Evolutionary conservation across 2,113 vertebrate species (phyloP), one percentile per base, ranked within the genome.

Genomic region (Neolamprologus kungweensis): DNA sequence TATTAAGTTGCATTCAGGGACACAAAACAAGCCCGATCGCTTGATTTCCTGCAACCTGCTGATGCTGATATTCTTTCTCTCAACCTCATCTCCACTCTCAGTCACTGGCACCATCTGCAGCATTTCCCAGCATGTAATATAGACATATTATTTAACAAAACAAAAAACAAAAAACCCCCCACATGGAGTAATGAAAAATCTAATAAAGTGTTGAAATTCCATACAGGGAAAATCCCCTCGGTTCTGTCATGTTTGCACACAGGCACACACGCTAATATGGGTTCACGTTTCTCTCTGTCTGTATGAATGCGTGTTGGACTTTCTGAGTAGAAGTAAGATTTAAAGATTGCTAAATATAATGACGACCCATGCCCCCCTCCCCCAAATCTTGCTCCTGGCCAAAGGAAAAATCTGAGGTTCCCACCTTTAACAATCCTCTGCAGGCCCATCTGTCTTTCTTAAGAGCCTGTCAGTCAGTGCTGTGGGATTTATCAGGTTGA

Each of bases 361-460:
- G 33, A n/a, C 19, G 90, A 91, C 86, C 89, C 81, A 13, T 9
- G 1, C 42, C 80, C 84, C 21, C 37, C 73, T 4, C 79, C 33
- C 50, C n/a, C 42, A 19, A 47, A 75, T 28, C 37, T 33, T 65
- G n/a, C 73, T 45, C 23, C 53, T 26, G 17, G 68, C 57, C 80
- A 58, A 33, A 86, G 87, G 71, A 90, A 81, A 16, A 7, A 21
- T n/a, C 23, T 9, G 63, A 90, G 85, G 88, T 86, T 57, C 60
- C 89, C 80, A 89, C 47, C 81, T 87, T 90, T 83, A 89, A 89
- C 84, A 87, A 87, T 85, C 79, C 89, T 87, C 92, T 33, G 78
- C 93, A 87, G 93, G 83, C 85, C 84, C 88, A 92, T 94, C 84
- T 55, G 60, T 95, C 93, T 93, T 95, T 83, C 89, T 78, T 21